A percentile compares a stretch with the other conserved stretches of the same genome.
phyloP scores from a whole-genome alignment of 2,888 invertebrate genomes.

The Prionchulus punctatus region DNA sequence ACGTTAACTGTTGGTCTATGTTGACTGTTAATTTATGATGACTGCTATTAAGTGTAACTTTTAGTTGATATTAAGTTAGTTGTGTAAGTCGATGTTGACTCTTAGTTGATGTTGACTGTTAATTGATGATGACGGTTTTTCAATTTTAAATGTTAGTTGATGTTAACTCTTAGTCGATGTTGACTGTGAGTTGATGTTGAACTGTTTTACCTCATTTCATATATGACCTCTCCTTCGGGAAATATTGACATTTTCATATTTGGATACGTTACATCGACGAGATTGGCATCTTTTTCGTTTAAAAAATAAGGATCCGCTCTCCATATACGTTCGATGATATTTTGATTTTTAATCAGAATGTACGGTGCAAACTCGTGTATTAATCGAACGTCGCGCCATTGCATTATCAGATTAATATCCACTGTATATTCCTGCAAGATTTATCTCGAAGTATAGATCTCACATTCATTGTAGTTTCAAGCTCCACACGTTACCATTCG shows the following conservation, averaged over 20 bases:
- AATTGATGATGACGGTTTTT: too few relatives aligned
- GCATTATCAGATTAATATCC: neutral
- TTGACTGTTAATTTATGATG: too few relatives aligned
- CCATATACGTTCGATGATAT: neutral
- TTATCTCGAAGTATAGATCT: neutral
- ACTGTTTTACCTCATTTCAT: neutral
- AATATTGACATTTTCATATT: neutral
- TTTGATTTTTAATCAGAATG: neutral
- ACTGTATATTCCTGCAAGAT: neutral
- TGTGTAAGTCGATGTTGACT: too few relatives aligned
- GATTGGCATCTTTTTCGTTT: neutral
- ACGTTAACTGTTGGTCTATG: too few relatives aligned
- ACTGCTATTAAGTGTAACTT: too few relatives aligned
- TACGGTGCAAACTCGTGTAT: neutral
- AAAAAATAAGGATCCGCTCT: neutral
- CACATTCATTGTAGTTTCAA: neutral
- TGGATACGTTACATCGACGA: neutral
- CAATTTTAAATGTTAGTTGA: too few relatives aligned
- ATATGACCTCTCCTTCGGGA: neutral
- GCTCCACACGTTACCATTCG: neutral
- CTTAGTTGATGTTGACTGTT: too few relatives aligned
- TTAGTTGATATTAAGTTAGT: too few relatives aligned
- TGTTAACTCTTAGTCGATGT: too few relatives aligned
- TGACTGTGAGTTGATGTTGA: too few relatives aligned
- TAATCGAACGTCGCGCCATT: neutral